Percentiles rank a stretch among this genome's conserved stretches.
Conservation (phyloP, 1,140 invertebrate species). For the Drosophila parvula region DNA sequence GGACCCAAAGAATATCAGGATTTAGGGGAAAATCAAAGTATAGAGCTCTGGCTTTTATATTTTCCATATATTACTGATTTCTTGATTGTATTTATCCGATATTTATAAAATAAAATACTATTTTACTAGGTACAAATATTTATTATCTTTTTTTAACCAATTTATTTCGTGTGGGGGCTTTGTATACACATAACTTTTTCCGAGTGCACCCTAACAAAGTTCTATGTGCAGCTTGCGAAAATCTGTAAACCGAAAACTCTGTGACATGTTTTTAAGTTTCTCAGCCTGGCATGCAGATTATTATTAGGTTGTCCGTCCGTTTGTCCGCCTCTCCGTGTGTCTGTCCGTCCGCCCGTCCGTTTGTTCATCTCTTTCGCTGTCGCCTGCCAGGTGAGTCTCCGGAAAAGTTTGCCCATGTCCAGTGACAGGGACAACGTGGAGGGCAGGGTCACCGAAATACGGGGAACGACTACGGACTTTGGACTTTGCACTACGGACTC, state of each 20-base stretch:
- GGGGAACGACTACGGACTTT: too few species aligned
- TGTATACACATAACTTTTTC: not conserved
- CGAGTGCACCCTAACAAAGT: constrained; percentile 43
- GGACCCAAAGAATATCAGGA: not conserved
- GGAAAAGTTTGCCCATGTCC: constrained; percentile 70
- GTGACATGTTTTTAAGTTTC: constrained; percentile 81
- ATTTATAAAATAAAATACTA: not conserved
- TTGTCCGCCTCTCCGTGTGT: not conserved
- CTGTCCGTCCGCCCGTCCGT: constrained; percentile 8
- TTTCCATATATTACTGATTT: not conserved
- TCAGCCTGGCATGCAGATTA: constrained; percentile 73
- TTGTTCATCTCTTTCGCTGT: constrained; percentile 41
- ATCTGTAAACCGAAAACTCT: constrained; percentile 81
- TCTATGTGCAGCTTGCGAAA: constrained; percentile 67
- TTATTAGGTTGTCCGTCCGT: constrained; percentile 74
- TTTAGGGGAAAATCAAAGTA: not conserved
- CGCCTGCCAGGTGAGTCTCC: constrained; percentile 50
- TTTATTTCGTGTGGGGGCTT: not conserved
- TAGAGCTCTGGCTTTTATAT: not conserved
- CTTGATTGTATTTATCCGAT: not conserved
- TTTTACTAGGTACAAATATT: not conserved
- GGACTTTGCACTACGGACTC: not conserved
- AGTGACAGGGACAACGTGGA: constrained; percentile 37
- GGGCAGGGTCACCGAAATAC: constrained; percentile 10
- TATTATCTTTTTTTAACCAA: too few species aligned